Percentiles rank a stretch among this genome's conserved stretches.
These are phyloP conservation scores for Aspidiotus destructor DNA, from an alignment of 2,888 invertebrate genomes.

Conservation along the genomic window DNA sequence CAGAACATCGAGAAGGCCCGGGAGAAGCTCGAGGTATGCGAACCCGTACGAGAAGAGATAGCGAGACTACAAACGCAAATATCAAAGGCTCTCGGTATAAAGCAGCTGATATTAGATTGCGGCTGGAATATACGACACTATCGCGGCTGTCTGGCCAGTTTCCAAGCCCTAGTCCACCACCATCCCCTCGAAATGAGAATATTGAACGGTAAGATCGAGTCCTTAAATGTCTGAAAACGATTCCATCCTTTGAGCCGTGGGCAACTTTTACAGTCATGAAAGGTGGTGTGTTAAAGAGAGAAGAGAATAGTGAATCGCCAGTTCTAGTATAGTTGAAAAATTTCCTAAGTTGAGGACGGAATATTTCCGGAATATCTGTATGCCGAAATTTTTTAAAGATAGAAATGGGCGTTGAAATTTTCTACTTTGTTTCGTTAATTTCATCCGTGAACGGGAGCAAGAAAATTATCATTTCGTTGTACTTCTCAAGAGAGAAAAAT, in stretches of 20 bases:
- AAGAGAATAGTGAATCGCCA: too few species aligned
- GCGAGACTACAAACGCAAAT: conserved; percentile 53
- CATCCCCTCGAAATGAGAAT: conserved; percentile 60
- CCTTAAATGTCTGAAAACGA: neutral
- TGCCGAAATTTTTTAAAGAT: too few species aligned
- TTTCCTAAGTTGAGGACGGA: too few species aligned
- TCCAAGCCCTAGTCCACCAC: conserved; percentile 63
- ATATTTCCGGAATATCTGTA: too few species aligned
- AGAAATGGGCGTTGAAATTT: too few species aligned
- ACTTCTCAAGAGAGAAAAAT: too few species aligned
- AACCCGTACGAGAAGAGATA: conserved; percentile 65
- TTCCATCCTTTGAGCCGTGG: too few species aligned
- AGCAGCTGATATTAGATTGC: conserved; percentile 63
- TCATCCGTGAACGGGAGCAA: too few species aligned
- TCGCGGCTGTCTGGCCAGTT: conserved; percentile 77
- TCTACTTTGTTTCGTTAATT: too few species aligned
- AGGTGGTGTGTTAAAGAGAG: too few species aligned
- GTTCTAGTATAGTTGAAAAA: too few species aligned
- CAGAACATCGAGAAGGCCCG: conserved; percentile 60
- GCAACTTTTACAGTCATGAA: neutral
- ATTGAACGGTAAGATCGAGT: conserved; percentile 49
- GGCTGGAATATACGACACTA: conserved; percentile 85
- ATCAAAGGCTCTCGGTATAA: conserved; percentile 49
- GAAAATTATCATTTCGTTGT: too few species aligned
- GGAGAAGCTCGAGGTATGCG: conserved; percentile 54